Evolutionary conservation across 2,113 vertebrate genomes (phyloP).

Genomic region (Desmodus rotundus): DNA sequence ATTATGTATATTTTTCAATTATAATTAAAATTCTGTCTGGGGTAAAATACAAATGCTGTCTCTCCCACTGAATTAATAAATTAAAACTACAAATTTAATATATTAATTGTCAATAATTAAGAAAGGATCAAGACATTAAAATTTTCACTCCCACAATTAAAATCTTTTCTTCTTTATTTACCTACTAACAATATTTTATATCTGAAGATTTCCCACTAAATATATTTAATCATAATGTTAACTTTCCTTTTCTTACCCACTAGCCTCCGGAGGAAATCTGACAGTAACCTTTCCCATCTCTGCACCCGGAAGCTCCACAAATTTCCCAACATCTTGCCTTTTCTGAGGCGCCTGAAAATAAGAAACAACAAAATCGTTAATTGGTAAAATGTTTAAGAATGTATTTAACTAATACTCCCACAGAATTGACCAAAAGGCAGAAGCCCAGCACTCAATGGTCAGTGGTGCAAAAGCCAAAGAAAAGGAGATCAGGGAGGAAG

Average conservation of each 20-base stretch:
- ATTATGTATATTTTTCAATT: neutral
- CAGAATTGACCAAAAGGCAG: neutral
- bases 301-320: constrained; percentile 95
- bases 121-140: neutral
- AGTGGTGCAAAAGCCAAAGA: neutral
- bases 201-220: neutral
- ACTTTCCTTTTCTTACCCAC: constrained; percentile 86
- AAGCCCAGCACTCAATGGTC: neutral
- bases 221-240: neutral
- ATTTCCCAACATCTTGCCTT: constrained; percentile 94
- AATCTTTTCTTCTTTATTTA: neutral
- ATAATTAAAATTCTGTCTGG: constrained; percentile 19
- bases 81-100: neutral
- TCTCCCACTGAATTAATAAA: neutral
- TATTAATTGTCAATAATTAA: neutral
- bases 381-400: neutral
- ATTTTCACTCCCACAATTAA: neutral
- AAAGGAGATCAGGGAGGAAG: neutral
- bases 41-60: neutral
- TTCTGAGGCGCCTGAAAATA: constrained; percentile 87
- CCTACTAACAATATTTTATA: neutral
- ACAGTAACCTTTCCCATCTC: constrained; percentile 98
- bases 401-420: neutral
- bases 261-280: constrained; percentile 97
- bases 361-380: neutral